Evolutionary conservation across 2,888 invertebrate genomes (phyloP).

Genomic region (Cephus rjabovi): DNA sequence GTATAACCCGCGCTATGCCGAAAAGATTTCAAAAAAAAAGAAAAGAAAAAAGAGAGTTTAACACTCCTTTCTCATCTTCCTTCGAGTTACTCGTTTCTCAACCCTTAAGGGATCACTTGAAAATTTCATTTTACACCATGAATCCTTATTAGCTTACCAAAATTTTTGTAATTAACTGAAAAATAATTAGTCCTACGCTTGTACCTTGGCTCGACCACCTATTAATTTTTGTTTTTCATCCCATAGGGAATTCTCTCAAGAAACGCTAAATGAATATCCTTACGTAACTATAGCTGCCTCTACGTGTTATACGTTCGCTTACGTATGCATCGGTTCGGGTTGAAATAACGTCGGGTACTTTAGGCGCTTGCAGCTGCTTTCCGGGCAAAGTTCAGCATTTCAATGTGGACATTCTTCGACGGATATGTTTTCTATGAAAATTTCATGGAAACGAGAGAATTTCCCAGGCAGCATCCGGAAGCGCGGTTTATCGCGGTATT

Average conservation of each 20-base stretch:
- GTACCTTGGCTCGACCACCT: no score
- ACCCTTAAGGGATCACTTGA: not conserved
- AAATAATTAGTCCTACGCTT: not conserved
- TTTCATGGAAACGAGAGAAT: constrained; percentile 41
- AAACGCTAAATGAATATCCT: no score
- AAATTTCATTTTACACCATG: not conserved
- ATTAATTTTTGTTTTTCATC: no score
- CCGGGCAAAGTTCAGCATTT: not conserved
- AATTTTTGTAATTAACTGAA: not conserved
- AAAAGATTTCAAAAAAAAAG: not conserved
- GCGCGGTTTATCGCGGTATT: constrained; percentile 51
- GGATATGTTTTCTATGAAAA: constrained; percentile 31
- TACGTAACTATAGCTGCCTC: no score
- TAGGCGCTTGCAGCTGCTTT: not conserved
- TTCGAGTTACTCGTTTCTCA: not conserved
- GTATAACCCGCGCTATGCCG: not conserved
- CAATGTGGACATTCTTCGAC: constrained; percentile 8
- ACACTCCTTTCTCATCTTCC: not conserved
- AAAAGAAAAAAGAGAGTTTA: not conserved
- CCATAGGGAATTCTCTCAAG: no score
- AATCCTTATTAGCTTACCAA: not conserved
- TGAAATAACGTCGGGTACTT: not conserved
- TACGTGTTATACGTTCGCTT: not conserved
- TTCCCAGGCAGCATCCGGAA: constrained; percentile 22
- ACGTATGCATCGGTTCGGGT: not conserved